Evolutionary conservation across 2,888 invertebrate genomes (phyloP), one percentile per base, ranked within the genome.

Genomic region (Drosophila anomalipes): DNA sequence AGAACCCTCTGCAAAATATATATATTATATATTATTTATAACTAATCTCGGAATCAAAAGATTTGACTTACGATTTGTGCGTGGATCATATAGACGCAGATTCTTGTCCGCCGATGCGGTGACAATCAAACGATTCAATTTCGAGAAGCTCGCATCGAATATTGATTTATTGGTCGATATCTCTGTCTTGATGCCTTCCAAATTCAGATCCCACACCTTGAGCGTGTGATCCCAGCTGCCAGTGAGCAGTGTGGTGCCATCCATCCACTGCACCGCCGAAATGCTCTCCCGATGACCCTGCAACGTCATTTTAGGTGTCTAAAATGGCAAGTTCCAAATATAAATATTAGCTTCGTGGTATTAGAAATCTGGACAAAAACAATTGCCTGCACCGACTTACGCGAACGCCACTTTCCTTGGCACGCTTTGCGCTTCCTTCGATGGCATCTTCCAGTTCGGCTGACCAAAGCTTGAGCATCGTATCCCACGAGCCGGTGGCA

Each of bases 201-300:
- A 94, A 89, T 97, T 97, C 53, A 97, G 95, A 93, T 99, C 99
- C 99, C 99, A 99, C 12, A 98, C 93, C 92, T 97, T 97, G 22
- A 99, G 94, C 1, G 98, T 97, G 92, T 99, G 99, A 94, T 99
- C 99, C 98, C 98, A 98, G 1, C 99, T 98, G 62, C 96, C 95
- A 0, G 98, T 98, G 12, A 97, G 95, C 3, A 99, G 94, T 76
- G 97, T 97, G 79, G 95, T 94, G 67, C 94, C 94, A 82, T 97
- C 96, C 85, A 97, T 95, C 99, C 99, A 99, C 64, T 96, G 95
- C 0, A 97, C 95, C 0, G 96, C 95, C 0, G 97, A 97, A 26
- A 99, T 95, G 19, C 97, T 97, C 93, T 99, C 99, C 75, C 96
- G 96, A 92, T 99, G 99, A 0, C 99, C 99, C 92, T 97, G 96